Base-by-base conservation (phyloP, 2,888 invertebrate species). In the Drosophila recens region DNA sequence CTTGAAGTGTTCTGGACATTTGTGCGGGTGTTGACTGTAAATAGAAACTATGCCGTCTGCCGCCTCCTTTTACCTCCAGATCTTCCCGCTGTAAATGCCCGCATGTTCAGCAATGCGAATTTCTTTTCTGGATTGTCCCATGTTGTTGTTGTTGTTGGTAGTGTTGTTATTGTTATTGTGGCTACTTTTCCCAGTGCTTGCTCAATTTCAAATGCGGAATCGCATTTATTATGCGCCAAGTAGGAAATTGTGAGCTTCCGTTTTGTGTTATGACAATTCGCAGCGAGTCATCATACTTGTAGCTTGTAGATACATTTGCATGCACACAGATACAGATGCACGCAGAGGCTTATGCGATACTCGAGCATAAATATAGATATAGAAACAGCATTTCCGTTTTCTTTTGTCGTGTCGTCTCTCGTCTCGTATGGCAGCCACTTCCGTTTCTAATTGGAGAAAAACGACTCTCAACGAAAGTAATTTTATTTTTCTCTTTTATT, bases 211-310 rank as follows among this genome's bases (percentile, higher is more conserved):
- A 75, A 75, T 82, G 72, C 82, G 75, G 68, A 79, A 80, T 72
- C 66, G 72, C 64, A 87, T 82, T 89, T 82, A 76, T 79, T 87
- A 69, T 89, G 82, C 78, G 78, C 61, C 81, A 86, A 90, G 78
- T 86, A 86, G 90, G 90, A 86, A 88, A 86, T 90, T 90, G 89
- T 83, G 61, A 42, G 81, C 86, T 90, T 86, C 86, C 90, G 90
- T 74, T 86, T 88, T 79, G 74, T 82, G 75, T 88, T 83, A 87
- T 89, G 82, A 74, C 83, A 79, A 71, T 87, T 89, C 71, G 80
- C 80, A 73, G 76, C 58, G 54, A 43, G 59, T 66, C 64, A 64
- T 79, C 69, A 54, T 23, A 10, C 34, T 45, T 15, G 34, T 43
- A 17, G 34, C 43, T 45, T 38, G 15, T 15, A 23, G 34, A 5